These are phyloP conservation scores for Eueremaeus valkanovi DNA, from an alignment of 2,888 invertebrate species.

Conservation along the genomic window DNA sequence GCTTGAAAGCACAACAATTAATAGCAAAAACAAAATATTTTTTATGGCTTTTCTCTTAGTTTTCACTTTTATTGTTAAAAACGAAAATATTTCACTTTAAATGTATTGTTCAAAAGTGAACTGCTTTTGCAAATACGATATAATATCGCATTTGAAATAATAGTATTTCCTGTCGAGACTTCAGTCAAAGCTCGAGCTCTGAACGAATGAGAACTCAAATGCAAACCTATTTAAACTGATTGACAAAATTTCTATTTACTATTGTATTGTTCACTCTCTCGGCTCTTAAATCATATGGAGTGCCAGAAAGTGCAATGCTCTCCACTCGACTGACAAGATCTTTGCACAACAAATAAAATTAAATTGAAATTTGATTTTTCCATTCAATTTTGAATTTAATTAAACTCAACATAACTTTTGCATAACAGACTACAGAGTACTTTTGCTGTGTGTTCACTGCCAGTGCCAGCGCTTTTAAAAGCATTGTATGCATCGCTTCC, in stretches of 20 bases:
- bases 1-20: constrained; percentile 9
- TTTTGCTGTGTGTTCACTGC: neutral
- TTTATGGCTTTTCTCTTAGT: neutral
- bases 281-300: neutral
- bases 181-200: neutral
- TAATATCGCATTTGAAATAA: neutral
- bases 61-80: neutral
- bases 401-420: neutral
- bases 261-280: neutral
- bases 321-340: constrained; percentile 3
- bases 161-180: neutral
- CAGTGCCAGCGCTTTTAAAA: too few relatives aligned
- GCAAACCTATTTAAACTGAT: constrained; percentile 1
- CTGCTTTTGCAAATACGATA: neutral
- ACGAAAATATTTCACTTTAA: neutral
- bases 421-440: neutral
- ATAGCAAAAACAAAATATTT: neutral
- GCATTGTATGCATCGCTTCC: neutral
- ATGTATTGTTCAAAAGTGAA: neutral
- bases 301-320: constrained; percentile 26
- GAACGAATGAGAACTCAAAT: neutral
- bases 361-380: neutral
- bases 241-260: constrained; percentile 4
- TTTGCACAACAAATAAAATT: neutral
- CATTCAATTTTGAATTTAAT: neutral